These are phyloP conservation scores for Agriopis marginaria DNA, from an alignment of 2,888 invertebrate species.

Conservation along the genomic window DNA sequence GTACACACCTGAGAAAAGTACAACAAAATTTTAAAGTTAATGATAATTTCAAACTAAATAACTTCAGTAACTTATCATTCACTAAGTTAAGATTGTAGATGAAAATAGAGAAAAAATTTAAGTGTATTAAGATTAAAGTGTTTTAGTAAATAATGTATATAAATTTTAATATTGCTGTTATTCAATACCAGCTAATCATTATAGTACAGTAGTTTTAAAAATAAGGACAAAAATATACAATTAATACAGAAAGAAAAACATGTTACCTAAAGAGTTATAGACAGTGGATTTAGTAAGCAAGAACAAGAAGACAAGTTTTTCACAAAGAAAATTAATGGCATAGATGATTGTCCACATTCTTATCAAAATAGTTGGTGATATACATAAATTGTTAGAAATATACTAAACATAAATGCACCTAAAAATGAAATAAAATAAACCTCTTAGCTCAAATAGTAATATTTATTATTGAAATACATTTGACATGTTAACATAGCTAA, in stretches of 20 bases:
- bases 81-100: constrained; percentile 67
- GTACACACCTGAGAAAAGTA: constrained; percentile 84
- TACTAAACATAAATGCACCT: constrained; percentile 70
- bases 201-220: constrained; percentile 56
- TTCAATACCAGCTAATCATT: constrained; percentile 62
- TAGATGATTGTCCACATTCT: constrained; percentile 55
- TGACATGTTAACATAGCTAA: constrained; percentile 81
- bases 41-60: constrained; percentile 71
- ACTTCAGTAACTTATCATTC: constrained; percentile 67
- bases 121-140: constrained; percentile 56
- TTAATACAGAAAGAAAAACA: constrained; percentile 28
- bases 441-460: constrained; percentile 80
- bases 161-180: constrained; percentile 70
- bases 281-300: constrained; percentile 62
- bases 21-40: constrained; percentile 76
- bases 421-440: constrained; percentile 77
- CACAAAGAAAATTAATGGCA: constrained; percentile 54
- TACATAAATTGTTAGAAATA: constrained; percentile 59
- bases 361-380: constrained; percentile 49
- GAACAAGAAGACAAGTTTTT: constrained; percentile 53
- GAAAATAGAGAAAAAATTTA: constrained; percentile 73
- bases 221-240: constrained; percentile 54
- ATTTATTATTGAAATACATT: constrained; percentile 82
- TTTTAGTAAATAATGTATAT: constrained; percentile 68
- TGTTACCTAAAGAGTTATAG: constrained; percentile 58